Evolutionary conservation across 2,888 invertebrate species (phyloP).

Genomic region (Drosophila incognita): DNA sequence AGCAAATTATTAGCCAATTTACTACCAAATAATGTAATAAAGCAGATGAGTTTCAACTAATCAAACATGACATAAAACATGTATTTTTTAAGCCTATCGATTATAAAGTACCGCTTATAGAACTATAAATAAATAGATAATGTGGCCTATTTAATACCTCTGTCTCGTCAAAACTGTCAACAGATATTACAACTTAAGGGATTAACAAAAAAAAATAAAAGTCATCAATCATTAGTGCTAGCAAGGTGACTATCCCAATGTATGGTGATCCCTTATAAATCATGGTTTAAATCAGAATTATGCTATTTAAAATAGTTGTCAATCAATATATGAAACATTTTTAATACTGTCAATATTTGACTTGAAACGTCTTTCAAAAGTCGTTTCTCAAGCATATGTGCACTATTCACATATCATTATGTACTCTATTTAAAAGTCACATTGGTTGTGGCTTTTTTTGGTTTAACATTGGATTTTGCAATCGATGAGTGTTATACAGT

Average conservation of each 20-base stretch:
- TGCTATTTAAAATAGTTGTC: neutral
- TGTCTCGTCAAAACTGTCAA: neutral
- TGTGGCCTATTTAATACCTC: neutral
- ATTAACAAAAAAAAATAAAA: neutral
- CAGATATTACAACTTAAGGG: neutral
- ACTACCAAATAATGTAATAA: conserved; percentile 6
- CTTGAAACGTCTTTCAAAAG: neutral
- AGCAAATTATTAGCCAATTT: conserved; percentile 7
- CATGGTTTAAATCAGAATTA: neutral
- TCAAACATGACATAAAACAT: conserved; percentile 32
- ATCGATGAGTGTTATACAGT: conserved; percentile 28
- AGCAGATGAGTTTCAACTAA: conserved; percentile 14
- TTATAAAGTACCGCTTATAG: conserved; percentile 6
- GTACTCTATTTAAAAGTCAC: neutral
- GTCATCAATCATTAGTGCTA: neutral
- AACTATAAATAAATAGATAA: conserved; percentile 1
- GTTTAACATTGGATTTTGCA: conserved; percentile 21
- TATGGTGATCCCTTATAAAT: no score
- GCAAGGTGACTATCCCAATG: neutral
- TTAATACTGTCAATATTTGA: neutral
- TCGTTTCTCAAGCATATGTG: neutral
- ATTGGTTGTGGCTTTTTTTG: conserved; percentile 28
- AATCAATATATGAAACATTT: neutral
- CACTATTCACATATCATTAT: neutral
- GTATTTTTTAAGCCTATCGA: conserved; percentile 11